Percentiles rank a stretch among this genome's conserved stretches.
Evolutionary conservation across 2,113 vertebrate genomes (phyloP).

Genomic region (Chloebia gouldiae): DNA sequence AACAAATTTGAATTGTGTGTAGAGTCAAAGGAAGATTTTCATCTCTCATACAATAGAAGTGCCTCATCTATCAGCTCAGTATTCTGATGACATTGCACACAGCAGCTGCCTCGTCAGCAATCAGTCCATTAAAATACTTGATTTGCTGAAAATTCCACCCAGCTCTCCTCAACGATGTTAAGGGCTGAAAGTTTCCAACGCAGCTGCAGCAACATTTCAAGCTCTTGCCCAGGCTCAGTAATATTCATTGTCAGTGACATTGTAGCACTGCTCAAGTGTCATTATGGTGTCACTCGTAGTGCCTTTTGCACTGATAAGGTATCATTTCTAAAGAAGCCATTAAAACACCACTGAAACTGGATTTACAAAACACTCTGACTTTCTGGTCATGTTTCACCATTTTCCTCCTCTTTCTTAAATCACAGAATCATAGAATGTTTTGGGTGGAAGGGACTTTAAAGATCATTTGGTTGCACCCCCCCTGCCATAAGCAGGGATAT

Average conservation of each 20-base stretch:
- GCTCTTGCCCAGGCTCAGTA: neutral
- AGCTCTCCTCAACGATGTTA: neutral
- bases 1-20: neutral
- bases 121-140: constrained; percentile 1
- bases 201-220: neutral
- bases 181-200: neutral
- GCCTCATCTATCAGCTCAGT: neutral
- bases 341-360: neutral
- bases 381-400: neutral
- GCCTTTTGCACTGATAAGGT: neutral
- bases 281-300: neutral
- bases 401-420: neutral
- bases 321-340: neutral
- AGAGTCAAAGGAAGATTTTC: neutral
- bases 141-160: constrained; percentile 19
- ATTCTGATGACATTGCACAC: constrained; percentile 10
- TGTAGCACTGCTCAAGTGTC: neutral
- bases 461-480: neutral
- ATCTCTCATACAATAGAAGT: neutral
- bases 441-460: neutral
- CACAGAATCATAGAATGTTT: neutral
- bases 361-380: neutral
- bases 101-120: neutral
- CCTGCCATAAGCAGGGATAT: neutral
- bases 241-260: neutral